A percentile compares a stretch with the other conserved stretches of the same genome.
These are phyloP conservation scores for Aythya baeri DNA, from an alignment of 2,113 vertebrate species.

Conservation along the genomic window DNA sequence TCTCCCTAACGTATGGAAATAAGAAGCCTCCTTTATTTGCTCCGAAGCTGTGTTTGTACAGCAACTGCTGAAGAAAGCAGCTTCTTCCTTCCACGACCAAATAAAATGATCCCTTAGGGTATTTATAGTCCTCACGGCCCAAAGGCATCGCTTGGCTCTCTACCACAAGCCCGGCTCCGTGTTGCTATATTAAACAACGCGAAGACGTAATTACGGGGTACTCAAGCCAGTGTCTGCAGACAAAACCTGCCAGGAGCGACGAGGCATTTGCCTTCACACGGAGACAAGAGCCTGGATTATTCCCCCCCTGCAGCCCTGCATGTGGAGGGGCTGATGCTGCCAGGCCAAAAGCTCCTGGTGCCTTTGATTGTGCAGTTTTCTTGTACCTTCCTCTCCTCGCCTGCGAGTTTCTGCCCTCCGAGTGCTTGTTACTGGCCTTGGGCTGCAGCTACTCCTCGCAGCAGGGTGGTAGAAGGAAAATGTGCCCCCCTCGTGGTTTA, in stretches of 20 bases:
- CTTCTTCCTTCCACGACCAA: conserved; percentile 74
- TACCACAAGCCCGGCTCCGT: conserved; percentile 79
- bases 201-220: conserved; percentile 82
- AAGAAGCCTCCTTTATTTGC: conserved; percentile 44
- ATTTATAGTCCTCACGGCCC: conserved; percentile 77
- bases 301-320: neutral
- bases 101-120: conserved; percentile 78
- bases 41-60: conserved; percentile 59
- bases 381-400: neutral
- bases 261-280: neutral
- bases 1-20: conserved; percentile 40
- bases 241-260: conserved; percentile 74
- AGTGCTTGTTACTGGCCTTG: neutral
- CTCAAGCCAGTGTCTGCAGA: conserved; percentile 77
- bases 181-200: conserved; percentile 85
- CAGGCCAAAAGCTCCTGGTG: neutral
- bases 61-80: conserved; percentile 70
- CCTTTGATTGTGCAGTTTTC: neutral
- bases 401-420: neutral
- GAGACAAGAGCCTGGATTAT: neutral
- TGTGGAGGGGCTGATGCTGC: neutral
- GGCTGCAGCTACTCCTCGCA: neutral
- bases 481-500: neutral
- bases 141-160: conserved; percentile 76
- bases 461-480: neutral